Evolutionary conservation across 2,797 vertebrate species (phyloP).

Genomic region (Molossus alvarezi): DNA sequence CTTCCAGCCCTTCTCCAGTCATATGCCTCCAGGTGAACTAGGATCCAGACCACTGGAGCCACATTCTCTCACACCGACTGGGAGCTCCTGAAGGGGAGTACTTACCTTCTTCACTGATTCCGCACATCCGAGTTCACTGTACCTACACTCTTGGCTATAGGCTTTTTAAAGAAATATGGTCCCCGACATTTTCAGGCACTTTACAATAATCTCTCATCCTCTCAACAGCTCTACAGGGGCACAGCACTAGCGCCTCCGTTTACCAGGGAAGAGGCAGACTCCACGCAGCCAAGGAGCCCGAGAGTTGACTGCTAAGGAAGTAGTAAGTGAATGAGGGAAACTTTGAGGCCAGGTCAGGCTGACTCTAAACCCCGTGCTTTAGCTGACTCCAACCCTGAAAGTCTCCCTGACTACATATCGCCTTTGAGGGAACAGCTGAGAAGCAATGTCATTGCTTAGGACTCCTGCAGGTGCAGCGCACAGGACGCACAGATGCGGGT

Average conservation of each 20-base stretch:
- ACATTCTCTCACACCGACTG: neutral
- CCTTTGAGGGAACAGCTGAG: neutral
- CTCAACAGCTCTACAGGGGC: neutral
- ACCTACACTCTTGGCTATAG: neutral
- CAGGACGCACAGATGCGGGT: neutral
- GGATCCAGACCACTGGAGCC: neutral
- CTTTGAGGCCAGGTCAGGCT: neutral
- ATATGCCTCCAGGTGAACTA: neutral
- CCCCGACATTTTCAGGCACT: neutral
- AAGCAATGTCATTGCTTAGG: neutral
- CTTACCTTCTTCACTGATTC: neutral
- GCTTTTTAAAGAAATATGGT: slow-evolving; percentile 13
- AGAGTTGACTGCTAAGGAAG: neutral
- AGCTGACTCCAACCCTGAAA: neutral
- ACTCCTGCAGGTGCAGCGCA: neutral
- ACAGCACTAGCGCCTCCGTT: neutral
- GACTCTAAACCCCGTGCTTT: neutral
- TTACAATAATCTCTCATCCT: neutral
- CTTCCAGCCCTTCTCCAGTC: neutral
- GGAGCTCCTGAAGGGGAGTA: neutral
- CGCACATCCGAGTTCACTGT: neutral
- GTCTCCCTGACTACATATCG: neutral
- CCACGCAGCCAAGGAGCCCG: neutral
- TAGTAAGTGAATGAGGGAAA: neutral
- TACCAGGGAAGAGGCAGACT: neutral